Conservation (phyloP, 2,888 invertebrate species). For the Drosophila hamatofila region DNA sequence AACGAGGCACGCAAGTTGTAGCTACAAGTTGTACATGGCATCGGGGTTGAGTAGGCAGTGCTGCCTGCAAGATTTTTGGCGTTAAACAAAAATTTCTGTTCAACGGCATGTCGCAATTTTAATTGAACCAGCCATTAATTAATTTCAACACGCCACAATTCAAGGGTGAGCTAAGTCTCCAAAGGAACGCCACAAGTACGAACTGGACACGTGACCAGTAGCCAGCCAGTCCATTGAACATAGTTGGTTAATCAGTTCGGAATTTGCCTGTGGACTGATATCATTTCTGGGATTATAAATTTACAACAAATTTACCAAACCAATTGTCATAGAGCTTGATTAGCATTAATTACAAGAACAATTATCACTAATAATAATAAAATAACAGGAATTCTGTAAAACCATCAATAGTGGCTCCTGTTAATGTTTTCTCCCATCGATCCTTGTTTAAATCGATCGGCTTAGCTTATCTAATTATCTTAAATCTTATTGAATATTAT, state of each 20-base stretch:
- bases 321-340: neutral
- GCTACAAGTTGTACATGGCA: constrained; percentile 75
- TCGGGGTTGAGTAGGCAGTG: constrained; percentile 33
- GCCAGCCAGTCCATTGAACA: neutral
- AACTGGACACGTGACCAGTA: constrained; percentile 43
- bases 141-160: constrained; percentile 76
- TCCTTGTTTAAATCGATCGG: no score
- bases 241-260: constrained; percentile 22
- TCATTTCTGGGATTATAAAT: neutral
- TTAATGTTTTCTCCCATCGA: no score
- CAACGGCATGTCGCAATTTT: constrained; percentile 85
- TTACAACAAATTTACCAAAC: no score
- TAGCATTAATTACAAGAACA: neutral
- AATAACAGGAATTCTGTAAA: no score
- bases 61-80: constrained; percentile 44
- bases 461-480: no score
- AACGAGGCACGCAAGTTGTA: constrained; percentile 78
- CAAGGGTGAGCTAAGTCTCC: constrained; percentile 22
- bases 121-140: constrained; percentile 85
- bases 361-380: no score
- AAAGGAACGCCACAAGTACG: neutral
- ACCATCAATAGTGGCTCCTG: no score
- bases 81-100: constrained; percentile 68
- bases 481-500: no score
- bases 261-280: neutral